Conservation (phyloP, 2,888 invertebrate species). For the Nomada ruficornis region DNA sequence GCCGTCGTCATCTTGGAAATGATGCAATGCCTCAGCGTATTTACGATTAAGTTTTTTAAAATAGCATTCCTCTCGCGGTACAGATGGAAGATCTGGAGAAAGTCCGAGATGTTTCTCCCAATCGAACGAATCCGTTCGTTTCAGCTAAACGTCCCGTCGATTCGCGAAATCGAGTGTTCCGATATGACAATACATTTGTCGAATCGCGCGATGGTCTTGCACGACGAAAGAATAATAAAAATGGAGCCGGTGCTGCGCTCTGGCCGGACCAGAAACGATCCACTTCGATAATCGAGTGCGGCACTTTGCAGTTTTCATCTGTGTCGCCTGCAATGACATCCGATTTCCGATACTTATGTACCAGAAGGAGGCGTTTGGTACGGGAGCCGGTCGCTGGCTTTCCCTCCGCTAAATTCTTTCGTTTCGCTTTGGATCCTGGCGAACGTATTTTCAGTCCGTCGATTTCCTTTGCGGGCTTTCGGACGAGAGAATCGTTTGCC, state of each 20-base stretch:
- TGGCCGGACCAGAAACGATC: conserved; percentile 34
- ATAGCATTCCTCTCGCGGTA: not conserved
- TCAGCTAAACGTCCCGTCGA: not conserved
- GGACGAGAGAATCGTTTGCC: conserved; percentile 33
- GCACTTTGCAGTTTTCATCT: conserved; percentile 64
- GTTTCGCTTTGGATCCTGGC: conserved; percentile 39
- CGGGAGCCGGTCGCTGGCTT: conserved; percentile 23
- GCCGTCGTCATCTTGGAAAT: conserved; percentile 51
- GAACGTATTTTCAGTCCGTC: conserved; percentile 57
- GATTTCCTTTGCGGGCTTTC: conserved; percentile 30
- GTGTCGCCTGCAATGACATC: conserved; percentile 55
- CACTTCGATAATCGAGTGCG: conserved; percentile 62
- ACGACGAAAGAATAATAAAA: conserved; percentile 32
- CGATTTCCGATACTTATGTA: conserved; percentile 63
- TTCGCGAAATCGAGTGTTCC: conserved; percentile 2
- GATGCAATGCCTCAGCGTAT: conserved; percentile 46
- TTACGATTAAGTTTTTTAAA: conserved; percentile 50
- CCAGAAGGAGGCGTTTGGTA: conserved; percentile 31
- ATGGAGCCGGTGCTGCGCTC: conserved; percentile 15
- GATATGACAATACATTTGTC: conserved; percentile 3
- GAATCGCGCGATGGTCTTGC: conserved; percentile 6
- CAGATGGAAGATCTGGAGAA: not conserved
- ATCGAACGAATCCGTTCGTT: not conserved
- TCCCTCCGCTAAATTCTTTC: conserved; percentile 36
- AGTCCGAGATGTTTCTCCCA: not conserved